Base-by-base conservation (phyloP, 2,797 vertebrate genomes). In the Decapterus maruadsi region DNA sequence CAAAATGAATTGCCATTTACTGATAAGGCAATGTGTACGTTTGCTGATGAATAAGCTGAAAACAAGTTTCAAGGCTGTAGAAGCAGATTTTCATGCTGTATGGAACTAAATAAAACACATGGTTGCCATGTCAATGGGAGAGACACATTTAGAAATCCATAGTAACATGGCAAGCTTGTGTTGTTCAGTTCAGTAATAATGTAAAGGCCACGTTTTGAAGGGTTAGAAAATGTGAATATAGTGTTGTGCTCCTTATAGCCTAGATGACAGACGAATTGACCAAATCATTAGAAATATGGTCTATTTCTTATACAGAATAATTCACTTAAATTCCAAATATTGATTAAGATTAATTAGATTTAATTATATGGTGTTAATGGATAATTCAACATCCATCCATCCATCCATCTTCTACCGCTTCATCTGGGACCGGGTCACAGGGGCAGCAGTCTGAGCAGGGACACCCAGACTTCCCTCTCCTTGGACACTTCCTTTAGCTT, bases 1-100 rank as follows among this genome's bases (percentile, higher is more conserved):
- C 22, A 48, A 45, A 14, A 38, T 1, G n/a, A 61, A 74, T 74
- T 1, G 43, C 55, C 3, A 45, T 31, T 26, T 20, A 29, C 43
- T 50, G 46, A 54, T 26, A 54, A 62, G 51, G 12, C 26, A 43
- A 38, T 22, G 46, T 4, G 13, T 66, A 17, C 48, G 53, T 59
- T 55, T n/a, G 53, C 36, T 45, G 43, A 74, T 68, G 38, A 82
- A 68, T 17, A 16, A 55, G 40, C 10, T 36, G 7, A 51, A 36
- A 36, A 36, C 12, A n/a, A 19, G 45, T 61, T 58, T 72, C 34
- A 67, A 63, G 53, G 72, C 50, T 70, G 54, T 59, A 57, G 4
- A 48, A 31, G 20, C 19, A 11, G 17, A 61, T 64, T 43, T 77
- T 53, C 46, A 53, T 13, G 4, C 26, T 46, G 14, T 29, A 26